Evolutionary conservation across 2,113 vertebrate genomes (phyloP), one percentile per base, ranked within the genome.

Genomic region (Amia ocellicauda): DNA sequence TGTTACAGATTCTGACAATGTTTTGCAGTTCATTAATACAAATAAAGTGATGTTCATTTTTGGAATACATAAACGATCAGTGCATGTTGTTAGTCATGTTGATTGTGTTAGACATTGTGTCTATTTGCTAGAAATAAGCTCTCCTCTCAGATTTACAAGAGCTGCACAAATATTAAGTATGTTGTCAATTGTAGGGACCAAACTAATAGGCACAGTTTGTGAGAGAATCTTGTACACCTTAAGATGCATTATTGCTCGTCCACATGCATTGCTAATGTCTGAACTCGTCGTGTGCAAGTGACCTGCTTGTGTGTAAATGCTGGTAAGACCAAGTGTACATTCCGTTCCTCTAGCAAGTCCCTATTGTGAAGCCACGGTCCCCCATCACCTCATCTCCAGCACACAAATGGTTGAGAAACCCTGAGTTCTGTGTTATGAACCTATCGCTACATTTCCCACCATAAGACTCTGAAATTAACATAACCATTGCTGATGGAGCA

Each of bases 401-500:
- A 49, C 11, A 50, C 27, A 41, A 27, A 9, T 58, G 42, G 60
- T 27, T 20, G 13, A 61, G 14, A 53, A 69, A 71, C 2, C 4
- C 36, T 24, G 19, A 50, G 59, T 69, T 10, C 51, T 43, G 41
- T 59, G 23, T 56, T 16, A 66, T 27, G 23, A 17, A 36, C 27
- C 31, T 40, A 20, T 57, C 36, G 28, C 49, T 58, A 40, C 58
- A 63, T 45, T 42, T 63, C 28, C 53, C 40, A 50, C 54, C 31
- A 2, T 54, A 69, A 53, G 31, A 31, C 60, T 55, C 72, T 23
- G 31, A 69, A 61, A 60, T 74, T 24, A 69, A 69, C 36, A 63
- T n/a, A 49, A 67, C 58, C 20, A 62, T 45, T 70, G 47, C 43
- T 58, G 20, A 66, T 28, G 68, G 63, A 66, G 17, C 50, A 41